phyloP scores from a whole-genome alignment of 2,797 vertebrate species.

The Sebastes aleutianus region DNA sequence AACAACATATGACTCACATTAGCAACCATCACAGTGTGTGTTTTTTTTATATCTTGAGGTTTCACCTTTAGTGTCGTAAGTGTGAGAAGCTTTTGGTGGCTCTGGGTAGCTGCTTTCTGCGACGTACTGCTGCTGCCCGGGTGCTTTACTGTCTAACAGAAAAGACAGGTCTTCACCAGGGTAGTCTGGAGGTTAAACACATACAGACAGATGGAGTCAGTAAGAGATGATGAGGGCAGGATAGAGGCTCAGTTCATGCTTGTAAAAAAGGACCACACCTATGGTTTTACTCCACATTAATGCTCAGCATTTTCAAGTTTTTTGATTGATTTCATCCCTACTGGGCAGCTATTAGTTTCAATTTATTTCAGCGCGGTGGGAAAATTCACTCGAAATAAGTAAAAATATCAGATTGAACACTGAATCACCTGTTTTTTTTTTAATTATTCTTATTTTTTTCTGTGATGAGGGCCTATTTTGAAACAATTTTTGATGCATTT shows the following conservation, averaged over 20 bases:
- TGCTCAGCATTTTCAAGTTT: background rate
- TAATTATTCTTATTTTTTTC: too few relatives aligned
- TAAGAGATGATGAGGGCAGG: background rate
- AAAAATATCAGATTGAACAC: background rate
- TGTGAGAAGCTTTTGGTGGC: constrained; percentile 51
- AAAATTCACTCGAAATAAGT: background rate
- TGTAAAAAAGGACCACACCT: background rate
- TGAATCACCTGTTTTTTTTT: too few relatives aligned
- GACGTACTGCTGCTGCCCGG: constrained; percentile 68
- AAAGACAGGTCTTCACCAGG: constrained; percentile 87
- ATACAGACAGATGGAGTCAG: constrained; percentile 44
- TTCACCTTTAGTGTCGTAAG: constrained; percentile 74
- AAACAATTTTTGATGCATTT: background rate
- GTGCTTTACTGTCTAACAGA: constrained; percentile 82
- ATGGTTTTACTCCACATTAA: background rate
- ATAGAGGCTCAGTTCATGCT: background rate
- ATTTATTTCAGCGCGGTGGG: background rate
- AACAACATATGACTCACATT: background rate
- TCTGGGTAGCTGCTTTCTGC: constrained; percentile 58
- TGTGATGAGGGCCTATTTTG: background rate
- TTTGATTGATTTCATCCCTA: background rate
- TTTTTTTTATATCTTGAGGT: background rate
- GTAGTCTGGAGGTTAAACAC: constrained; percentile 80
- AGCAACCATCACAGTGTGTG: background rate
- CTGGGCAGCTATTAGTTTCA: background rate